Evolutionary conservation across 2,113 vertebrate genomes (phyloP).

Genomic region (Scalopus aquaticus): DNA sequence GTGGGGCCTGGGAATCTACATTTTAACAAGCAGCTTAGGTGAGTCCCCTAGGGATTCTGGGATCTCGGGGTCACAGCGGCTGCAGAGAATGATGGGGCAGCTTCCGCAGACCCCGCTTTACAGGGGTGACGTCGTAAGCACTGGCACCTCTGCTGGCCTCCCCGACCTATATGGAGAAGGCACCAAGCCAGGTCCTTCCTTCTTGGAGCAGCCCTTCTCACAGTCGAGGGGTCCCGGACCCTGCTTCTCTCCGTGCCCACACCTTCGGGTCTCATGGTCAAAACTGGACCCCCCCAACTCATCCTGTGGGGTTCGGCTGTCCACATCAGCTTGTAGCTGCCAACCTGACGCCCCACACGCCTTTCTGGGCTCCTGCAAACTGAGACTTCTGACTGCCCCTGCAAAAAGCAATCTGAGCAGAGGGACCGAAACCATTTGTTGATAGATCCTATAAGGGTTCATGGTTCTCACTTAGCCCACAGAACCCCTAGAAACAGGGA

Average conservation of each 20-base stretch:
- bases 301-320: no score
- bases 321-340: no score
- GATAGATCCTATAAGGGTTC: background rate
- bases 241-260: no score
- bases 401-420: background rate
- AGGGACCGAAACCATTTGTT: background rate
- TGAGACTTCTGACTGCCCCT: background rate
- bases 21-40: background rate
- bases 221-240: no score
- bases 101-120: background rate
- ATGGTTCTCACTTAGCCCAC: background rate
- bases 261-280: no score
- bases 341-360: no score
- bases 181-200: no score
- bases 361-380: background rate
- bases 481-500: background rate
- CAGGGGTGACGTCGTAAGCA: rapidly evolving
- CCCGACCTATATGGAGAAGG: background rate
- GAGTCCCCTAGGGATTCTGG: background rate
- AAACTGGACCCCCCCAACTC: no score
- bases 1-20: background rate
- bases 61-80: background rate
- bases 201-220: no score
- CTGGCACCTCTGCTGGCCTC: rapidly evolving
- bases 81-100: background rate